phyloP scores from a whole-genome alignment of 1,140 invertebrate genomes.

The Drosophila nigrodunni region DNA sequence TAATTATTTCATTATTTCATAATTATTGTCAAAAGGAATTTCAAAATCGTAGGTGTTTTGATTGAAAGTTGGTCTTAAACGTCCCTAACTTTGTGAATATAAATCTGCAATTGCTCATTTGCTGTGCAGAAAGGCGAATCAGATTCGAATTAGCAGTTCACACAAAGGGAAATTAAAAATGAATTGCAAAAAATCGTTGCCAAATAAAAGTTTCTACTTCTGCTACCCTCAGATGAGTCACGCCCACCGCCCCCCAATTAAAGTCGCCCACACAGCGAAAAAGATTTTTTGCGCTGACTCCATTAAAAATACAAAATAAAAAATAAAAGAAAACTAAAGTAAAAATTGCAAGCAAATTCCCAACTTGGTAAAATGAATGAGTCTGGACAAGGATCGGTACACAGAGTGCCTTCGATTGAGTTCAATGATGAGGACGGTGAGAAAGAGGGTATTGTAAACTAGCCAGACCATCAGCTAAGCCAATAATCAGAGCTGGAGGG shows the following conservation, averaged over 20 bases:
- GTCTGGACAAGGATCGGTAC: conserved; percentile 51
- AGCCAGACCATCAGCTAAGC: conserved; percentile 66
- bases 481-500: conserved; percentile 62
- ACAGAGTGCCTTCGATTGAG: conserved; percentile 67
- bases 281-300: conserved; percentile 75
- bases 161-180: conserved; percentile 63
- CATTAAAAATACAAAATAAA: conserved; percentile 60
- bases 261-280: conserved; percentile 59
- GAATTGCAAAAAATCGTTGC: conserved; percentile 55
- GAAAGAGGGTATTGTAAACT: conserved; percentile 64
- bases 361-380: conserved; percentile 69
- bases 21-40: too few species aligned
- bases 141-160: conserved; percentile 39
- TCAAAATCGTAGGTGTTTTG: too few species aligned
- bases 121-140: neutral
- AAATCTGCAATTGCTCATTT: conserved; percentile 11
- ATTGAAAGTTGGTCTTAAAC: too few species aligned
- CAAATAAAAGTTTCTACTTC: conserved; percentile 22
- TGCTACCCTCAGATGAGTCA: neutral
- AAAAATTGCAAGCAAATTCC: conserved; percentile 66
- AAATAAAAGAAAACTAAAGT: conserved; percentile 47
- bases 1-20: too few species aligned
- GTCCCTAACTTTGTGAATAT: neutral
- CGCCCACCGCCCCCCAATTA: conserved; percentile 1
- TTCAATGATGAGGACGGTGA: conserved; percentile 56